Evolutionary conservation across 2,113 vertebrate genomes (phyloP), one percentile per base, ranked within the genome.

Genomic region (Elgaria multicarinata): DNA sequence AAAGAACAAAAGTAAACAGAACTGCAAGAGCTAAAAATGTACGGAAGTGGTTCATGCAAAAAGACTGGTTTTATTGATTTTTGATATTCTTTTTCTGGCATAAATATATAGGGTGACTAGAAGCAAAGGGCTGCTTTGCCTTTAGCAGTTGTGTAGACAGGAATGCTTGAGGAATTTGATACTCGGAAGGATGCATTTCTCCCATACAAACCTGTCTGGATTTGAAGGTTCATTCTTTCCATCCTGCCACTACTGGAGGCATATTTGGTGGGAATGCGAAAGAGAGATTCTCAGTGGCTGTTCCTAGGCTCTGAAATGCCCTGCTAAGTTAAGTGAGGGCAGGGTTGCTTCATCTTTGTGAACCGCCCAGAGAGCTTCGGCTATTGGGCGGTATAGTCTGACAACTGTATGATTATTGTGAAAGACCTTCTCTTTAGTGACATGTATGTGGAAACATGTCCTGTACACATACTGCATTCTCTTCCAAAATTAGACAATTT

Each of bases 401-500:
- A 87, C 64, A 74, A 39, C 24, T 46, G 14, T 39, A 33, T 67
- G 58, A 77, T 53, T 77, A 39, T 42, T 42, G 33, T 44, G 13
- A 80, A 53, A 71, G 33, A 53, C 33, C n/a, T 26, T 66, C 44
- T 66, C 33, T 55, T 24, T 89, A 20, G 71, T 64, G 44, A 76
- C 55, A 39, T 53, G 26, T 58, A 74, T 83, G 24, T 46, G n/a
- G 42, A 89, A 53, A 84, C 28, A 55, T 62, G 44, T 39, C 26
- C 3, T 58, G 74, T 84, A 77, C 72, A 76, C 44, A 89, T 20
- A 39, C 75, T 42, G 62, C 64, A 69, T 67, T 89, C 46, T 22
- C 44, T 85, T 85, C 88, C 88, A 85, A 85, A 85, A 89, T 89
- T 89, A 85, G 88, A 85, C 58, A 85, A 53, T 89, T 78, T 26